Conservation (phyloP, 2,888 invertebrate species). For the Amphipyra berbera region DNA sequence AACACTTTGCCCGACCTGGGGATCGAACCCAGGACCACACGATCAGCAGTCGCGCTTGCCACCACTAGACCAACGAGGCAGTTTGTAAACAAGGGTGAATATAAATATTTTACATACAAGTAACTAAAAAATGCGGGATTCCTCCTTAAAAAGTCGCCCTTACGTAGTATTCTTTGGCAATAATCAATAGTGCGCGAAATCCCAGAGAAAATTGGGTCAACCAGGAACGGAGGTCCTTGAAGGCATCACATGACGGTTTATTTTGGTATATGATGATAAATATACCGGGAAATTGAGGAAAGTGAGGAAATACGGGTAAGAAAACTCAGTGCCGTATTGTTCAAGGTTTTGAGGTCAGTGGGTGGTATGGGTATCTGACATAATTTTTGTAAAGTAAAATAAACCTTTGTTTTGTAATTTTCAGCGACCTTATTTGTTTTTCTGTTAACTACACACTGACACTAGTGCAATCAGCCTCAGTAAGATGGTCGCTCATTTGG, state of each 20-base stretch:
- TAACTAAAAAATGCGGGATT: not conserved
- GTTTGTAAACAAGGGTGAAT: too few relatives aligned
- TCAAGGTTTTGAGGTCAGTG: conserved; percentile 13
- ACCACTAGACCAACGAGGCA: too few relatives aligned
- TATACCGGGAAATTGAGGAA: conserved; percentile 33
- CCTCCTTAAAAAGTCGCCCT: not conserved
- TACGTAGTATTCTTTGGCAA: conserved; percentile 9
- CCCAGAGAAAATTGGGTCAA: conserved; percentile 61
- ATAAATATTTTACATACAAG: not conserved
- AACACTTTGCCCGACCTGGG: too few relatives aligned
- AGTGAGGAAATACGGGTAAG: conserved; percentile 20
- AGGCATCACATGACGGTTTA: conserved; percentile 35
- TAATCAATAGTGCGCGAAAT: conserved; percentile 48
- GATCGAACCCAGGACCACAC: too few relatives aligned
- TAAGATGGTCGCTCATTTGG: too few relatives aligned
- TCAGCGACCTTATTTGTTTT: too few relatives aligned
- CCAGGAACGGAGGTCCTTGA: conserved; percentile 37
- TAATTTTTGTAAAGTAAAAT: too few relatives aligned
- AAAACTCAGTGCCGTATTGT: conserved; percentile 9
- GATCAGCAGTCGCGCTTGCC: too few relatives aligned
- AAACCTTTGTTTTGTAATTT: too few relatives aligned
- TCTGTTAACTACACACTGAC: too few relatives aligned
- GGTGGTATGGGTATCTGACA: too few relatives aligned
- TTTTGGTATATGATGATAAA: conserved; percentile 43
- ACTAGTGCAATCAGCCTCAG: too few relatives aligned